phyloP scores from a whole-genome alignment of 37 sponge, comb jelly and placozoan species.

The Chondrosia reniformis region DNA sequence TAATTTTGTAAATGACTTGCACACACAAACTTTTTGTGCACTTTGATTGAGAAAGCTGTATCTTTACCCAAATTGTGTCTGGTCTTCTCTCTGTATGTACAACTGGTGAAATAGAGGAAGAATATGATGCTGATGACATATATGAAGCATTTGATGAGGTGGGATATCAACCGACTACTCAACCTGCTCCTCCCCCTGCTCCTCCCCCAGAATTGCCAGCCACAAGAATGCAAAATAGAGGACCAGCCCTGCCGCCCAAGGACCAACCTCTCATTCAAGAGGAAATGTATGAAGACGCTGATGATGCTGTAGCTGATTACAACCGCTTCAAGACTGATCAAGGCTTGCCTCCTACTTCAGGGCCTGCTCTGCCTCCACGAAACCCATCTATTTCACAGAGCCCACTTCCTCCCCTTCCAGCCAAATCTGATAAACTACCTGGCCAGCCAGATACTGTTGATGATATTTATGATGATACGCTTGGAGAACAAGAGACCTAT shows the following conservation, averaged over 20 bases:
- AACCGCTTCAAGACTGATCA: background rate
- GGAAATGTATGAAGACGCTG: conserved; percentile 19
- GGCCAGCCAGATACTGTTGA: background rate
- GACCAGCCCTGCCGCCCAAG: background rate
- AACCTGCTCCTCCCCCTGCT: conserved; percentile 10
- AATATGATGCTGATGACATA: conserved; percentile 50
- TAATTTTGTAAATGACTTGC: too few species aligned
- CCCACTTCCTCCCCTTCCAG: background rate
- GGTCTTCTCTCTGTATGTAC: background rate
- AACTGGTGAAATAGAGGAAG: background rate
- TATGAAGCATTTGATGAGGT: conserved; percentile 67
- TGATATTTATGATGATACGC: conserved; percentile 11
- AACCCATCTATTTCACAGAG: background rate
- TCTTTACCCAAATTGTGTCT: too few species aligned
- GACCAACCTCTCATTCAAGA: conserved; percentile 1
- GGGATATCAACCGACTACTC: background rate
- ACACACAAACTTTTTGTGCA: too few species aligned
- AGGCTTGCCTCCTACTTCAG: background rate
- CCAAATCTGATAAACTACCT: background rate
- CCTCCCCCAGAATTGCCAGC: background rate
- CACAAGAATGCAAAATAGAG: background rate
- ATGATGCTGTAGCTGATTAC: background rate
- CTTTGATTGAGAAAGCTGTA: too few species aligned
- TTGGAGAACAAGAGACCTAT: background rate
- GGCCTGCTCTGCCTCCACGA: conserved; percentile 9